Evolutionary conservation across 2,797 vertebrate species (phyloP), one percentile per base, ranked within the genome.

Genomic region (Atherinosoma microstoma): DNA sequence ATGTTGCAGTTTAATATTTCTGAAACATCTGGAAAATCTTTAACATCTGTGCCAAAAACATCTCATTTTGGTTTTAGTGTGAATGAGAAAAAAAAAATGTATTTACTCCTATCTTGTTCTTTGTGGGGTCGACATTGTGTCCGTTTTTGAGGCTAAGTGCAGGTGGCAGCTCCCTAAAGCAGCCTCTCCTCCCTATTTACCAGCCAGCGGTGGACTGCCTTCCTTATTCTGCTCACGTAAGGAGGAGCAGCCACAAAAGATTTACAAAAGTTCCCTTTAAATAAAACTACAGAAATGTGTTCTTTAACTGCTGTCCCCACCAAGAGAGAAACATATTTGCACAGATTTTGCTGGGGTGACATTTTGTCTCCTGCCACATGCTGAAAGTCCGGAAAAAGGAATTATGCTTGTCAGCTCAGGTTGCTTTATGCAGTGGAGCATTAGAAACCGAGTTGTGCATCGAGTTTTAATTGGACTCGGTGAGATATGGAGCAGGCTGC

Each of bases 191-290:
- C 20, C 13, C 64, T 73, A 63, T 76, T 79, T 58, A 75, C 68
- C 60, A 69, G 58, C 62, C 75, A 67, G 64, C 71, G 70, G 56
- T 67, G 64, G 69, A 66, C 64, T 74, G 70, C 29, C 61, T 67
- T 51, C 67, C 67, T 64, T 81, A 87, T 89, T 84, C 83, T 81
- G 88, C 85, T 90, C 84, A 91, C 45, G n/a, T 67, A 77, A 53
- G 49, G 70, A 47, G 27, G 59, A 78, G 67, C 73, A 53, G 47
- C 82, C 65, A 75, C 58, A 67, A 40, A 20, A 63, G 40, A 56
- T 22, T 49, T 15, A 73, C 9, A 15, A 65, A 59, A 70, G 62
- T 49, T 60, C 51, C 51, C 32, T 35, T 76, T n/a, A 64, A 47
- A 45, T 35, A 24, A 38, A 77, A 64, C 54, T 53, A 59, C 57